phyloP scores from a whole-genome alignment of 2,888 invertebrate genomes.

The Dascillus cervinus region DNA sequence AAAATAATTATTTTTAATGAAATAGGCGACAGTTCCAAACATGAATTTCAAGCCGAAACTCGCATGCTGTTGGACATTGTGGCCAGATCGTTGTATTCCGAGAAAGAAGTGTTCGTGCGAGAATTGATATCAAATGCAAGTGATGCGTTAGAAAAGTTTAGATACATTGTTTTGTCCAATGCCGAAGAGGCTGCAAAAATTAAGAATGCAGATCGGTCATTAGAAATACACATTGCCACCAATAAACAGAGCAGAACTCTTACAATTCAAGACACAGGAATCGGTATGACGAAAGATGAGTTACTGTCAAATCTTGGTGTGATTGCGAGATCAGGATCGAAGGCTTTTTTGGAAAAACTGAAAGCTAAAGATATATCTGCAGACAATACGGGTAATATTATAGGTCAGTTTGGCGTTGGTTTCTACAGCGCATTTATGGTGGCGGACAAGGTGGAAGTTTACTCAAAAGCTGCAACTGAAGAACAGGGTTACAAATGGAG shows the following conservation, averaged over 20 bases:
- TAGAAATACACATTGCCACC: conserved; percentile 84
- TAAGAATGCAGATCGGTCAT: conserved; percentile 53
- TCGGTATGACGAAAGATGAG: conserved; percentile 94
- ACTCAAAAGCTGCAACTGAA: conserved; percentile 62
- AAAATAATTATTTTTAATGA: conserved; percentile 7
- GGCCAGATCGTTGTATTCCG: conserved; percentile 92
- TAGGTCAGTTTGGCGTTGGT: conserved; percentile 97
- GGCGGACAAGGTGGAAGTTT: conserved; percentile 90
- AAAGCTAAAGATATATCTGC: conserved; percentile 55
- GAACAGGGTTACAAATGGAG: conserved; percentile 77
- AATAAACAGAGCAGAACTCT: conserved; percentile 80
- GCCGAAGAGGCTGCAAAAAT: conserved; percentile 44
- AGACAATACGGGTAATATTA: conserved; percentile 67
- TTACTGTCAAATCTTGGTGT: conserved; percentile 86
- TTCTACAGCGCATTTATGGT: conserved; percentile 99
- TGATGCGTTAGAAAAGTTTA: conserved; percentile 92
- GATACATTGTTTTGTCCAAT: conserved; percentile 62
- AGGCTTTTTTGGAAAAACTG: conserved; percentile 81
- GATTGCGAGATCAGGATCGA: conserved; percentile 93
- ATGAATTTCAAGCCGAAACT: conserved; percentile 96
- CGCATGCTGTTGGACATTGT: conserved; percentile 93
- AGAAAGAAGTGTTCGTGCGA: conserved; percentile 94
- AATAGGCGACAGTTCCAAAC: conserved; percentile 53
- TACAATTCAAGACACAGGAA: conserved; percentile 86
- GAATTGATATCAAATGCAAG: conserved; percentile 96